Evolutionary conservation across 2,113 vertebrate genomes (phyloP).

Genomic region (cat (Felis catus)): F.catus_Fca126_mat1.0 CM031417.1:99016501-99017000

Average conservation of each 20-base stretch:
- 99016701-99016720: too few species aligned
- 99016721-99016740: accelerated
- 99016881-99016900: background rate
- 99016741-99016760: background rate
- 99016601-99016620: background rate
- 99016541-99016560: conserved; percentile 55
- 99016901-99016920: background rate
- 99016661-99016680: background rate
- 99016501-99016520: conserved; percentile 45
- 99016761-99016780: background rate
- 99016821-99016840: background rate
- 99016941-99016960: background rate
- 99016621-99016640: conserved; percentile 34
- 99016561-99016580: conserved; percentile 66
- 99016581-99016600: conserved; percentile 10
- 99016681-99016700: background rate
- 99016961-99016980: background rate
- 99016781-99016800: background rate
- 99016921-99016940: background rate
- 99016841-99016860: background rate
- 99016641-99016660: background rate
- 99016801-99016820: background rate
- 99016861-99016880: background rate
- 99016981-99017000: background rate
- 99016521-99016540: conserved; percentile 46